These are phyloP conservation scores for Lingula anatina DNA, from an alignment of 2,888 invertebrate genomes.

Conservation along the genomic window DNA sequence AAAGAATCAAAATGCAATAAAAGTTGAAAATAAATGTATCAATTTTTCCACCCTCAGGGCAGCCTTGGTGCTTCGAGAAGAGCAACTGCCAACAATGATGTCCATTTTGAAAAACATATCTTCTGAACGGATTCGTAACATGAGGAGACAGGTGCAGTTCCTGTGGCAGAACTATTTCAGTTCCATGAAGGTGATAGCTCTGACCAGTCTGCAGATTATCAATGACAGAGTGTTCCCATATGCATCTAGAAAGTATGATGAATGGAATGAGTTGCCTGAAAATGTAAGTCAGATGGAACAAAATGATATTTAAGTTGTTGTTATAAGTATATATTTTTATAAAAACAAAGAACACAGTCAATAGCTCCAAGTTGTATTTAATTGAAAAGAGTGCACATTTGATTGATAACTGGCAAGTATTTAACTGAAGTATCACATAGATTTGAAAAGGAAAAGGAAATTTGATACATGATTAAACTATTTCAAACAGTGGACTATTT, in stretches of 20 bases:
- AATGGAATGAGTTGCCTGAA: conserved; percentile 70
- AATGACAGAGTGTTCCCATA: conserved; percentile 88
- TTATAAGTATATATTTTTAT: too few relatives aligned
- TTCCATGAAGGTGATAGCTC: conserved; percentile 70
- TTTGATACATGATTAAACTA: too few relatives aligned
- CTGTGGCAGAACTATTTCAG: conserved; percentile 78
- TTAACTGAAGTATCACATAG: too few relatives aligned
- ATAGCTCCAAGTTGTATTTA: too few relatives aligned
- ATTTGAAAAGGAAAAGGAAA: too few relatives aligned
- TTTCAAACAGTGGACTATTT: too few relatives aligned
- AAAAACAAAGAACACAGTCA: too few relatives aligned
- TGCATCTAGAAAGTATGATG: conserved; percentile 69
- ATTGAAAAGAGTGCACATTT: too few relatives aligned
- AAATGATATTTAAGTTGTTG: too few relatives aligned
- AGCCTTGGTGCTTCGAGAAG: conserved; percentile 51
- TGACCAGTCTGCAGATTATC: conserved; percentile 77
- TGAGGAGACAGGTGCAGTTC: conserved; percentile 65
- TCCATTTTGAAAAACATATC: conserved; percentile 58
- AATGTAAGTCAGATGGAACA: conserved; percentile 52
- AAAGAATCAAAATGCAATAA: too few relatives aligned
- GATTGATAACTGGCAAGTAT: too few relatives aligned
- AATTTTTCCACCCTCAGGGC: conserved; percentile 31
- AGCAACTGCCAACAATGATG: conserved; percentile 49
- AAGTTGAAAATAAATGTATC: too few relatives aligned
- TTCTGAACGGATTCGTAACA: conserved; percentile 64